Conservation (phyloP, 2,113 vertebrate species). For the Chaetodon auriga region DNA sequence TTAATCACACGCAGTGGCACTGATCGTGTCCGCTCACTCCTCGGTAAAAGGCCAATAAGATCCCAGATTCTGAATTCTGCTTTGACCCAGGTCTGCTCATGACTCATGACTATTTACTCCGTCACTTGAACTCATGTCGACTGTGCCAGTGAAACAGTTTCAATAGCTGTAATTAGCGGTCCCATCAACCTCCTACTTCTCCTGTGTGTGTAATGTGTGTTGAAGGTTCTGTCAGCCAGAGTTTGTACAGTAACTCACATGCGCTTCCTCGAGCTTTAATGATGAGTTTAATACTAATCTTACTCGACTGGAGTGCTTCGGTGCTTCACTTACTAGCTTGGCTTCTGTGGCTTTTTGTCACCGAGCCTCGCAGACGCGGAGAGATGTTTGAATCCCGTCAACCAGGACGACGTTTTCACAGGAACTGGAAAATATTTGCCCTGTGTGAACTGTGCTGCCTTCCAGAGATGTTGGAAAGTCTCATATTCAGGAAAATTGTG, state of each 20-base stretch:
- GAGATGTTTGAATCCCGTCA: slow-evolving; percentile 21
- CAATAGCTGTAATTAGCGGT: slow-evolving; percentile 46
- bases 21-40: background rate
- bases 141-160: slow-evolving; percentile 23
- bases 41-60: background rate
- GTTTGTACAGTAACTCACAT: slow-evolving; percentile 42
- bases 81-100: background rate
- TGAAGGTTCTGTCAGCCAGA: slow-evolving; percentile 61
- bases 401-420: background rate
- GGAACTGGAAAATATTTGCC: background rate
- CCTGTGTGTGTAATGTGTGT: slow-evolving; percentile 49
- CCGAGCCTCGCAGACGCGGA: slow-evolving; percentile 27
- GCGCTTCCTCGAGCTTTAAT: slow-evolving; percentile 13
- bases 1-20: background rate
- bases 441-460: background rate
- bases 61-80: background rate
- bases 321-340: slow-evolving; percentile 10
- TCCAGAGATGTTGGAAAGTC: background rate
- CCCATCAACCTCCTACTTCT: slow-evolving; percentile 20
- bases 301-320: slow-evolving; percentile 23
- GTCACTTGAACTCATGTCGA: background rate
- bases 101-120: slow-evolving; percentile 19
- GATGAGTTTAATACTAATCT: slow-evolving; percentile 54
- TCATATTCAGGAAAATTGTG: background rate
- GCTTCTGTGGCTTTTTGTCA: slow-evolving; percentile 51